phyloP scores from a whole-genome alignment of 2,797 vertebrate genomes.

The Pteronotus mesoamericanus region DNA sequence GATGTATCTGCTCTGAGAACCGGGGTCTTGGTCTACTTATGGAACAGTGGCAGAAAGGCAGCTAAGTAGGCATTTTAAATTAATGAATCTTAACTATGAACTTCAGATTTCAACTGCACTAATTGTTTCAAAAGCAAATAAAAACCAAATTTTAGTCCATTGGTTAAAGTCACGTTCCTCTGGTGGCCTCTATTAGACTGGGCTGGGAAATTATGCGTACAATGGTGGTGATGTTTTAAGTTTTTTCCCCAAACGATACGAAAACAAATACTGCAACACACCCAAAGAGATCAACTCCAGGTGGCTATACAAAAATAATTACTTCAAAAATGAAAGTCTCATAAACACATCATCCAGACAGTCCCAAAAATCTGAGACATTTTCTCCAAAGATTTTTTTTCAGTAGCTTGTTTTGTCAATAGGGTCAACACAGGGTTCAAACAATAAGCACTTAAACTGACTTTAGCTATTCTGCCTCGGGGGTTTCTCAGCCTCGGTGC shows the following conservation, averaged over 20 bases:
- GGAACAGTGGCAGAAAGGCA: background rate
- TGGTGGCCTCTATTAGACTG: background rate
- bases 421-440: background rate
- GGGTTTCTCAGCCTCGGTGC: background rate
- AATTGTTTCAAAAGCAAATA: slow-evolving; percentile 1
- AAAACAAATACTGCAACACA: background rate
- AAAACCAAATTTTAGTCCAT: background rate
- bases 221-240: background rate
- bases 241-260: background rate
- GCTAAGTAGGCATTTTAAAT: background rate
- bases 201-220: background rate
- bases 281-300: background rate
- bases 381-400: background rate
- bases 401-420: background rate
- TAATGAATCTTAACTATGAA: background rate
- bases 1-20: background rate
- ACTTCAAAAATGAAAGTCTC: background rate
- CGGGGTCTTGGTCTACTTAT: background rate
- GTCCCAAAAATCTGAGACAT: background rate
- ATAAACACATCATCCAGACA: background rate
- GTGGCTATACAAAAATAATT: background rate
- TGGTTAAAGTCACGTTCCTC: background rate
- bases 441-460: background rate
- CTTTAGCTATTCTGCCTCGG: background rate
- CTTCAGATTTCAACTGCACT: background rate